phyloP scores from a whole-genome alignment of 2,888 invertebrate species.

The Netelia virgata region DNA sequence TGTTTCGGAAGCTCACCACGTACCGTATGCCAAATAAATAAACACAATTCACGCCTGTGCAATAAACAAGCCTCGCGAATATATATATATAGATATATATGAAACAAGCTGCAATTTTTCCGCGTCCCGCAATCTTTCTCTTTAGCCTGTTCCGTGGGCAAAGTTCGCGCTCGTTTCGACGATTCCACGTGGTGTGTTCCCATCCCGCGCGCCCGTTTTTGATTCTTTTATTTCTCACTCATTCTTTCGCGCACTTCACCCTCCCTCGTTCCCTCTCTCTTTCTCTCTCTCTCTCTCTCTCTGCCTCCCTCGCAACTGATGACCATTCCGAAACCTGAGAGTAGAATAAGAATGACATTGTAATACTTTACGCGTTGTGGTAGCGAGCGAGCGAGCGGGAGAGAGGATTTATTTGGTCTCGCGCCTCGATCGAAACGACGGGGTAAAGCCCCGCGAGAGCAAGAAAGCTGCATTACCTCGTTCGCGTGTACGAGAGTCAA shows the following conservation, averaged over 20 bases:
- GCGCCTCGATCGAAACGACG: slow-evolving; percentile 65
- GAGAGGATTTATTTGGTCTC: slow-evolving; percentile 64
- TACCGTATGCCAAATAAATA: slow-evolving; percentile 76
- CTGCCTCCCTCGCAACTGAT: slow-evolving; percentile 60
- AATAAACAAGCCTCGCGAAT: slow-evolving; percentile 74
- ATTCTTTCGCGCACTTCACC: slow-evolving; percentile 15
- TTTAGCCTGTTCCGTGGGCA: slow-evolving; percentile 62
- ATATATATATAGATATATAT: slow-evolving; percentile 59
- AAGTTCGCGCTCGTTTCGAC: slow-evolving; percentile 62
- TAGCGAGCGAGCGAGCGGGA: slow-evolving; percentile 39
- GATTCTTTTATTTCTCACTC: slow-evolving; percentile 39
- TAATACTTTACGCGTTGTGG: slow-evolving; percentile 64
- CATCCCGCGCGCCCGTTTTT: slow-evolving; percentile 46
- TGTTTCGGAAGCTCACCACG: slow-evolving; percentile 76
- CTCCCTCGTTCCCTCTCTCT: slow-evolving; percentile 33
- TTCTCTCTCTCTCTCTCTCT: slow-evolving; percentile 33
- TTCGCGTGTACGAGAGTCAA: background rate
- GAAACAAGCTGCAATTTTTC: slow-evolving; percentile 71
- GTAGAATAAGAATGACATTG: slow-evolving; percentile 69
- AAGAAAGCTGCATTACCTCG: slow-evolving; percentile 27
- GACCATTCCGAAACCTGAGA: slow-evolving; percentile 64
- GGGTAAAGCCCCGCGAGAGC: slow-evolving; percentile 23
- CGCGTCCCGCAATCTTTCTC: slow-evolving; percentile 69
- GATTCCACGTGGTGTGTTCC: slow-evolving; percentile 37
- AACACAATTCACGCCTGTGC: slow-evolving; percentile 74